Percentiles rank a stretch among this genome's conserved stretches.
Conservation (phyloP, 2,888 invertebrate species). For the Eurytoma adleriae region DNA sequence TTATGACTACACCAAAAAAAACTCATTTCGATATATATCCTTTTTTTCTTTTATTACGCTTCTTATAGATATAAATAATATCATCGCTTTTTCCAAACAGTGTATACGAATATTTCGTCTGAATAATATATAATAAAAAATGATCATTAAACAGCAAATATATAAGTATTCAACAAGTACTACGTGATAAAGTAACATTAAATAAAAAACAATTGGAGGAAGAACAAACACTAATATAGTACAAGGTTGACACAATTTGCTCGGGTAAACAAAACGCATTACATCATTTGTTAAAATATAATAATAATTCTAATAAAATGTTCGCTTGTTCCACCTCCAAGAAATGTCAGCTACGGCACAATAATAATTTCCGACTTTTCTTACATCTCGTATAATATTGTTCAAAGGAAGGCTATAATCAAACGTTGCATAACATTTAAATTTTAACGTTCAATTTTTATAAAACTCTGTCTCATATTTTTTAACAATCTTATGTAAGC, state of each 20-base stretch:
- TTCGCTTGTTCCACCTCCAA: constrained; percentile 45
- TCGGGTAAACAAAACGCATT: background rate
- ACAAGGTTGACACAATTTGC: constrained; percentile 6
- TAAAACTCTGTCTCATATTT: constrained; percentile 19
- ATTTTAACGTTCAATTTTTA: constrained; percentile 21
- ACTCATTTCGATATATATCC: constrained; percentile 12
- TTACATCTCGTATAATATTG: constrained; percentile 8
- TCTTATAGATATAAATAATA: constrained; percentile 40
- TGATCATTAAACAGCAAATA: constrained; percentile 71
- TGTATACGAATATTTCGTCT: constrained; percentile 42
- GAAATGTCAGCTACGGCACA: constrained; percentile 36
- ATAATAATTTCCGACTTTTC: constrained; percentile 36
- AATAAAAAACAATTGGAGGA: constrained; percentile 55
- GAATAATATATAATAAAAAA: constrained; percentile 55
- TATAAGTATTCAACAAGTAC: constrained; percentile 73
- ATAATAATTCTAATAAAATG: constrained; percentile 27
- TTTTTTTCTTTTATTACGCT: constrained; percentile 32
- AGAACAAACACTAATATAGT: constrained; percentile 38
- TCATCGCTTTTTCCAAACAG: constrained; percentile 33
- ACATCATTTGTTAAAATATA: background rate
- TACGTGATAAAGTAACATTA: constrained; percentile 70
- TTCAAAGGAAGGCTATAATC: constrained; percentile 42
- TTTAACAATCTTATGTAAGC: constrained; percentile 29
- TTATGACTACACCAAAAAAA: constrained; percentile 36
- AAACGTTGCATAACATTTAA: constrained; percentile 23